Percentiles rank a stretch among this genome's conserved stretches.
Conservation (phyloP, 1,140 invertebrate genomes). For the Hycleus cichorii region DNA sequence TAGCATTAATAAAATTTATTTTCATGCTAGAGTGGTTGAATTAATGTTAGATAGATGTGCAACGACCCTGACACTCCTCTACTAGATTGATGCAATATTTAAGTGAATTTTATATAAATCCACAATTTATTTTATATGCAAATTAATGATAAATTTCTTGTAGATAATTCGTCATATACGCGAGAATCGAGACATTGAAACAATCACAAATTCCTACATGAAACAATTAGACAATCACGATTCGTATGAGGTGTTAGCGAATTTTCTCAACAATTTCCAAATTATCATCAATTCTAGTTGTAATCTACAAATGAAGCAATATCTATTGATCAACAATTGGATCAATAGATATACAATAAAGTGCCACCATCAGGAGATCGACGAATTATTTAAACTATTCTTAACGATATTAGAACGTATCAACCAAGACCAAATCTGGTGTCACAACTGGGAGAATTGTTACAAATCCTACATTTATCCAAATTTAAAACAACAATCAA, state of each 20-base stretch:
- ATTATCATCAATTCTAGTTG: constrained; percentile 19
- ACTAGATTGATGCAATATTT: too few species aligned
- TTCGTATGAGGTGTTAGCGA: constrained; percentile 14
- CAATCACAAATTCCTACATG: constrained; percentile 16
- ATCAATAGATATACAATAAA: constrained; percentile 26
- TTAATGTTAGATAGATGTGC: too few species aligned
- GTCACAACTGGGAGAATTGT: constrained; percentile 20
- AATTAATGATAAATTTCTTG: constrained; percentile 2
- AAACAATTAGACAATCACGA: constrained; percentile 15
- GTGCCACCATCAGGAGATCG: constrained; percentile 31
- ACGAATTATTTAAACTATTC: constrained; percentile 23
- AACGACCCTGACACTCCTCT: too few species aligned
- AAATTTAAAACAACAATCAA: constrained; percentile 26
- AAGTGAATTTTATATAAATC: too few species aligned
- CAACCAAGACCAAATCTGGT: constrained; percentile 25
- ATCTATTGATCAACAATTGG: constrained; percentile 30
- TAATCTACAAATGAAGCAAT: constrained; percentile 32
- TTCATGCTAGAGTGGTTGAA: too few species aligned
- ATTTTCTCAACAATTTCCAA: constrained; percentile 27
- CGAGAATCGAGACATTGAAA: constrained; percentile 22
- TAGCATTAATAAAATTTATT: too few species aligned
- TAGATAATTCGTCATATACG: constrained; percentile 25
- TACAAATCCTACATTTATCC: constrained; percentile 29
- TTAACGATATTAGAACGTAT: constrained; percentile 22
- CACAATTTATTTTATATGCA: not conserved